Conservation (phyloP, 1,140 invertebrate genomes). For the Atta texana region DNA sequence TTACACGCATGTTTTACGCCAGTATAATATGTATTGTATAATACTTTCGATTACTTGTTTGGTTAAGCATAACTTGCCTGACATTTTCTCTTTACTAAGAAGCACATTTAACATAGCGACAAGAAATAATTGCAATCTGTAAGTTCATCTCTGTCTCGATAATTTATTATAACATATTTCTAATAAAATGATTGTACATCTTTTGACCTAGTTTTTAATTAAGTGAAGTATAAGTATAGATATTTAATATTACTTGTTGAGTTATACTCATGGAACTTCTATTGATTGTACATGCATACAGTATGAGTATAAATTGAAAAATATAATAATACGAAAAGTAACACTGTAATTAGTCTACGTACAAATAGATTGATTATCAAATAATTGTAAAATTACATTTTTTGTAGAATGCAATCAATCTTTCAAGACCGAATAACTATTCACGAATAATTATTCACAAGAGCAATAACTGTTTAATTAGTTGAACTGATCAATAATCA, state of each 20-base stretch:
- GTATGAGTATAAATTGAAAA: neutral
- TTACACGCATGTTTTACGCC: neutral
- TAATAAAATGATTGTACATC: neutral
- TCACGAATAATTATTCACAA: too few species aligned
- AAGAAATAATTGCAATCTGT: conserved; percentile 31
- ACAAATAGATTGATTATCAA: too few species aligned
- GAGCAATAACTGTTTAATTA: too few species aligned
- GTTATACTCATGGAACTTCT: neutral
- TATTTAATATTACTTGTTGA: neutral
- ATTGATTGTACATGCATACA: neutral
- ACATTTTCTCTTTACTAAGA: neutral
- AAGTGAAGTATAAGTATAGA: neutral
- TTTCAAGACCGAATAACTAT: too few species aligned
- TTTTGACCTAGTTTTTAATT: neutral
- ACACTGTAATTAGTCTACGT: too few species aligned
- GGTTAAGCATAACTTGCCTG: neutral
- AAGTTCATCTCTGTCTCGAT: neutral
- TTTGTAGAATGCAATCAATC: too few species aligned
- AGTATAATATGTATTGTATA: neutral
- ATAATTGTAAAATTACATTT: too few species aligned
- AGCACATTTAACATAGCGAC: neutral
- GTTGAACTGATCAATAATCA: too few species aligned
- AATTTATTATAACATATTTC: neutral
- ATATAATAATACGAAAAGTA: too few species aligned
- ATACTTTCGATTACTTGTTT: conserved; percentile 8